Percentiles rank a stretch among this genome's conserved stretches.
Conservation (phyloP, 2,113 vertebrate species). For the Cromileptes altivelis region DNA sequence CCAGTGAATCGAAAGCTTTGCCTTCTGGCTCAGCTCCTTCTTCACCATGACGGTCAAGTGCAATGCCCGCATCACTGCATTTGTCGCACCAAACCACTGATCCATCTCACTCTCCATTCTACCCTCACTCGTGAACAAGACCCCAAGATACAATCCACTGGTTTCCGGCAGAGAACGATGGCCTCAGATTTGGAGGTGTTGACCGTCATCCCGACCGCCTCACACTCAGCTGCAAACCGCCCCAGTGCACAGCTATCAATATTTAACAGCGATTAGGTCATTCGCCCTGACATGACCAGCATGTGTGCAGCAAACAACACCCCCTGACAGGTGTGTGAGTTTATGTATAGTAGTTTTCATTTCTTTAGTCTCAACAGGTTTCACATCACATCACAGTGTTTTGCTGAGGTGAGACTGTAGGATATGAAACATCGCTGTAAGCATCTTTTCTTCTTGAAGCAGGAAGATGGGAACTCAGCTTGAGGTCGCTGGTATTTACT, state of each 20-base stretch:
- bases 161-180: too few relatives aligned
- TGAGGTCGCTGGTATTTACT: slow-evolving; percentile 5
- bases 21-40: too few relatives aligned
- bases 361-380: slow-evolving; percentile 3
- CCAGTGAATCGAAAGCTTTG: too few relatives aligned
- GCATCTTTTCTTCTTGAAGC: background rate
- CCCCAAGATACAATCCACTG: too few relatives aligned
- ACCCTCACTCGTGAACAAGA: too few relatives aligned
- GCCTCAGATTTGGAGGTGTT: too few relatives aligned
- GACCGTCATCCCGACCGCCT: too few relatives aligned
- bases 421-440: background rate
- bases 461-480: slow-evolving; percentile 10
- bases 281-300: background rate
- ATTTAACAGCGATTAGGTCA: background rate
- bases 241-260: background rate
- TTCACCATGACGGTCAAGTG: too few relatives aligned
- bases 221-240: too few relatives aligned
- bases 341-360: background rate
- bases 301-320: background rate
- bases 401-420: background rate
- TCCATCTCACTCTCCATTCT: too few relatives aligned
- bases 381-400: background rate
- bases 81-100: too few relatives aligned
- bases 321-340: background rate
- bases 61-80: too few relatives aligned